Evolutionary conservation across 2,888 invertebrate species (phyloP).

Genomic region (Lasioglossum villosulum): DNA sequence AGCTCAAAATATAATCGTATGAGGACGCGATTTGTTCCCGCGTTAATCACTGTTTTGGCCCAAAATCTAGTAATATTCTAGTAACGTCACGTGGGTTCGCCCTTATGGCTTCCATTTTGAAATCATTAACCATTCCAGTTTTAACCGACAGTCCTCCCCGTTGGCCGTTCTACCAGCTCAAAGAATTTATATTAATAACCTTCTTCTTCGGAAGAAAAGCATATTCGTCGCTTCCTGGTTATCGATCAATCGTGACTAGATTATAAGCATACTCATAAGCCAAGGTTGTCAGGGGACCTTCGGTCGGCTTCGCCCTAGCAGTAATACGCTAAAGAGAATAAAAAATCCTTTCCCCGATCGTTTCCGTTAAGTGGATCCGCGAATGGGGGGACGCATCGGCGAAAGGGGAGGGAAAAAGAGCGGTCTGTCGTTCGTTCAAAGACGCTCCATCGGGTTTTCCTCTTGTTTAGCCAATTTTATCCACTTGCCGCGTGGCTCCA

Average conservation of each 20-base stretch:
- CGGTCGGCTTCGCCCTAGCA: slow-evolving; percentile 90
- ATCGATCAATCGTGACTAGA: slow-evolving; percentile 30
- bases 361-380: slow-evolving; percentile 18
- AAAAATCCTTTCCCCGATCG: background rate
- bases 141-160: background rate
- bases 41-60: too few species aligned
- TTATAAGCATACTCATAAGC: slow-evolving; percentile 70
- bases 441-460: slow-evolving; percentile 39
- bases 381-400: background rate
- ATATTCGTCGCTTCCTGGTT: slow-evolving; percentile 1
- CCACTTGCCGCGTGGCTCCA: slow-evolving; percentile 40
- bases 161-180: background rate
- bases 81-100: too few species aligned
- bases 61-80: too few species aligned
- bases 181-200: slow-evolving; percentile 12
- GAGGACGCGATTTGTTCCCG: too few species aligned
- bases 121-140: background rate
- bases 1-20: too few species aligned
- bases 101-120: background rate
- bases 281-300: slow-evolving; percentile 92
- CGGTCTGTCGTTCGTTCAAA: background rate
- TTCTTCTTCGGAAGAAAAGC: slow-evolving; percentile 5
- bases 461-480: slow-evolving; percentile 68
- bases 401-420: background rate
- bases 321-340: slow-evolving; percentile 21